Evolutionary conservation across 2,888 invertebrate genomes (phyloP), one percentile per base, ranked within the genome.

Genomic region (Eristalinus aeneus): DNA sequence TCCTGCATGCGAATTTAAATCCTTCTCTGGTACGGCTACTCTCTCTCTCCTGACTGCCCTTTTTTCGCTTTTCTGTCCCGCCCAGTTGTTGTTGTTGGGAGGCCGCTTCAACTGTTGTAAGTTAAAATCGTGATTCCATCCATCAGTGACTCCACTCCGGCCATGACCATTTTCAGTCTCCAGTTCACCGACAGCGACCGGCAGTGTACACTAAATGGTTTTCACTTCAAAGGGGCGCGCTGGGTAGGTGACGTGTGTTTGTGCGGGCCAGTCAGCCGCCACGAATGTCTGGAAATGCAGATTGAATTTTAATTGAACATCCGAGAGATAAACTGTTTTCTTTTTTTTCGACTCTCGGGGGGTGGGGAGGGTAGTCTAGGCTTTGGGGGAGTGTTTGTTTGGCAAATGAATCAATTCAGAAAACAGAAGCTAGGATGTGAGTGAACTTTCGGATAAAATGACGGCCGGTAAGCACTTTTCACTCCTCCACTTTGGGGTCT

Each of bases 221-320:
- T 63, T 32, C 64, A 36, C 12, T 58, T 61, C 54, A 58, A 23
- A 58, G 27, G 36, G 27, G 27, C 27, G 27, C 27, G 5, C 27
- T 27, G 27, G 27, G 27, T 27, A 5, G 27, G 27, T 27, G 27
- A 10, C 65, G 56, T 27, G 11, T 53, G 34, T 34, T 11, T 73
- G 11, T 34, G 54, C 20, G 39, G 12, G 46, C 46, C 16, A 16
- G 23, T 31, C 75, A 85, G 77, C 81, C 76, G 36, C 68, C 53
- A 73, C 75, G 58, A 85, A 85, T 81, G 72, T 69, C 85, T 76
- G 72, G 58, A 31, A 80, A 73, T 85, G 76, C 72, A 85, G 85
- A 80, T 80, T 85, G 85, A 85, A 85, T 85, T 85, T 80, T 85
- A 85, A 85, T 85, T 85, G 85, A 80, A 85, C 80, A 76, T 85